Conservation (phyloP, 2,888 invertebrate genomes). For the Autographa gamma region DNA sequence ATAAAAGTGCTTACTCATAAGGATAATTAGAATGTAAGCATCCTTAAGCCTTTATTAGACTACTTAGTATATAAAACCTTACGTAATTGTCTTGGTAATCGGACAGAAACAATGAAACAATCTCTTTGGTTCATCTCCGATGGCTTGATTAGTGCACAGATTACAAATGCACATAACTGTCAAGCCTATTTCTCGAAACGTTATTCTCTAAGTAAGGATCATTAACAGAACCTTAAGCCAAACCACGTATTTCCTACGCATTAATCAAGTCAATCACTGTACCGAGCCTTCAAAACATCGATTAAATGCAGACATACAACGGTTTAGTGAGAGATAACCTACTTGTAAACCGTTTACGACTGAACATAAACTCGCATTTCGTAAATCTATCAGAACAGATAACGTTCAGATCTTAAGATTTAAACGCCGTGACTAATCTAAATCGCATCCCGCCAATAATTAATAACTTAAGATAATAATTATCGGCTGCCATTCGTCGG, state of each 20-base stretch:
- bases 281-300: neutral
- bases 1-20: too few species aligned
- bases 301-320: conserved; percentile 5
- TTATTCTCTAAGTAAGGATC: too few species aligned
- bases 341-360: conserved; percentile 31
- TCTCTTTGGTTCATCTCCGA: too few species aligned
- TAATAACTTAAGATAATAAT: conserved; percentile 47
- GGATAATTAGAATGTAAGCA: too few species aligned
- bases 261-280: neutral
- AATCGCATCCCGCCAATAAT: conserved; percentile 42
- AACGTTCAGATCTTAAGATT: conserved; percentile 20
- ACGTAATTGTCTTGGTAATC: too few species aligned
- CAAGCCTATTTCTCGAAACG: neutral
- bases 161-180: neutral
- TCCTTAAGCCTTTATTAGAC: too few species aligned
- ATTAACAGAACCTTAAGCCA: neutral
- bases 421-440: conserved; percentile 28
- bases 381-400: conserved; percentile 23
- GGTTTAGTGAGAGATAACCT: conserved; percentile 8
- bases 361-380: conserved; percentile 15
- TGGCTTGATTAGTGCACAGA: too few species aligned
- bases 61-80: too few species aligned
- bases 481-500: conserved; percentile 43
- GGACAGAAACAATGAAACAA: too few species aligned
- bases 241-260: neutral